Percentiles rank a stretch among this genome's conserved stretches.
phyloP scores from a whole-genome alignment of 2,888 invertebrate species.

The Parthenolecanium corni region DNA sequence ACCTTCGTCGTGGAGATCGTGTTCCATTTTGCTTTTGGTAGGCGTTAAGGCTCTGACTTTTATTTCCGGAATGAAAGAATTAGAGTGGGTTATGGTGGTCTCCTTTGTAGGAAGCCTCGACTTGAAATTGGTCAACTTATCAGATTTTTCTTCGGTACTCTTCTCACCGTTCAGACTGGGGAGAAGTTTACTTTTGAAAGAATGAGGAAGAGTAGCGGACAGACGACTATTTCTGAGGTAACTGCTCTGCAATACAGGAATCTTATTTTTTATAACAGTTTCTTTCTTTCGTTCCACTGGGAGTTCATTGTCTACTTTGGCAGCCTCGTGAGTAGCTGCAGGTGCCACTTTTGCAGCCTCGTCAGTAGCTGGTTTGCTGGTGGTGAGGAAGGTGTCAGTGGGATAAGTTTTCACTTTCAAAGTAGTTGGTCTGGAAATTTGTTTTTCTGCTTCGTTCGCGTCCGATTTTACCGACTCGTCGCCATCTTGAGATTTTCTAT shows the following conservation, averaged over 20 bases:
- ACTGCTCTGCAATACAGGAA: slow-evolving; percentile 15
- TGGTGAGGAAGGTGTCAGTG: background rate
- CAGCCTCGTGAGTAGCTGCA: background rate
- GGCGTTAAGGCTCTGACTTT: slow-evolving; percentile 43
- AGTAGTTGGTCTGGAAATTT: slow-evolving; percentile 45
- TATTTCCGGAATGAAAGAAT: slow-evolving; percentile 40
- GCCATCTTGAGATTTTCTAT: slow-evolving; percentile 46
- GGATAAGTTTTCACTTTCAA: slow-evolving; percentile 49
- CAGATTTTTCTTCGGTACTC: slow-evolving; percentile 32
- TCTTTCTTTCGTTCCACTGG: slow-evolving; percentile 4
- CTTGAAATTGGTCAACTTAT: slow-evolving; percentile 34
- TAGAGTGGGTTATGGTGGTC: background rate
- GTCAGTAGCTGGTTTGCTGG: background rate
- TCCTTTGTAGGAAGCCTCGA: slow-evolving; percentile 31
- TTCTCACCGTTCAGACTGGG: background rate
- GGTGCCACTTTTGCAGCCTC: background rate
- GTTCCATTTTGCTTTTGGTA: slow-evolving; percentile 43
- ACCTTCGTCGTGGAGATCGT: slow-evolving; percentile 74
- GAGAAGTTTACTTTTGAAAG: slow-evolving; percentile 17
- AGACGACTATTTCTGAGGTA: background rate
- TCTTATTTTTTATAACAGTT: background rate
- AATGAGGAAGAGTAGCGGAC: slow-evolving; percentile 24
- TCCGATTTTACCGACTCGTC: slow-evolving; percentile 37
- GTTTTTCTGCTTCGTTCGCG: slow-evolving; percentile 45
- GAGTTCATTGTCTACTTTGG: too few relatives aligned